These are phyloP conservation scores for Acanthochromis polyacanthus DNA, from an alignment of 2,113 vertebrate species.

Conservation along the genomic window DNA sequence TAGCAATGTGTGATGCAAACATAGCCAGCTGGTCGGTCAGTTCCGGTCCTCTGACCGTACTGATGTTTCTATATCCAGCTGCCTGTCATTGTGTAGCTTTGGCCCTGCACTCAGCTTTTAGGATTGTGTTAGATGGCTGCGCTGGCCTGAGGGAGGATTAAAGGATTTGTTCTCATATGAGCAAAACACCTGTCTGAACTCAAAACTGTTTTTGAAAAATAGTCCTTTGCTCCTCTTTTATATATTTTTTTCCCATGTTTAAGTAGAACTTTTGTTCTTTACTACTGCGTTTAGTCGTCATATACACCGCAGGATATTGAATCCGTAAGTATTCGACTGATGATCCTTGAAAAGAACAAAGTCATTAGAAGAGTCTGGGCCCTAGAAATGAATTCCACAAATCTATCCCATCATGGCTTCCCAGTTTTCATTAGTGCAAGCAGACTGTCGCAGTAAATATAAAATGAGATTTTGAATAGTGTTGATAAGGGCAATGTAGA, in stretches of 20 bases:
- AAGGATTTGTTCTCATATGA: conserved; percentile 67
- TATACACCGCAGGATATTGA: conserved; percentile 1
- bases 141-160: conserved; percentile 57
- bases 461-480: conserved; percentile 41
- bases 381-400: conserved; percentile 26
- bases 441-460: conserved; percentile 36
- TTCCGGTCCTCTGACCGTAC: conserved; percentile 37
- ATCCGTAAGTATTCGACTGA: background rate
- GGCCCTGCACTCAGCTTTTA: conserved; percentile 37
- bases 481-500: conserved; percentile 53
- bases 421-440: conserved; percentile 46
- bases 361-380: background rate
- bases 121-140: conserved; percentile 34
- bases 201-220: conserved; percentile 7
- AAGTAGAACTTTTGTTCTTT: background rate
- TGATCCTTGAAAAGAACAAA: conserved; percentile 8
- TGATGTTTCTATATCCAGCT: conserved; percentile 62
- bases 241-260: background rate
- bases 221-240: background rate
- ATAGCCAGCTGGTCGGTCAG: conserved; percentile 45
- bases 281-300: background rate
- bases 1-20: conserved; percentile 58
- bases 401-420: conserved; percentile 27
- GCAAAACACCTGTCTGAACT: conserved; percentile 68
- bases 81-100: conserved; percentile 32